These are phyloP conservation scores for Tetragnatha montana DNA, from an alignment of 2,888 invertebrate species.

Conservation along the genomic window DNA sequence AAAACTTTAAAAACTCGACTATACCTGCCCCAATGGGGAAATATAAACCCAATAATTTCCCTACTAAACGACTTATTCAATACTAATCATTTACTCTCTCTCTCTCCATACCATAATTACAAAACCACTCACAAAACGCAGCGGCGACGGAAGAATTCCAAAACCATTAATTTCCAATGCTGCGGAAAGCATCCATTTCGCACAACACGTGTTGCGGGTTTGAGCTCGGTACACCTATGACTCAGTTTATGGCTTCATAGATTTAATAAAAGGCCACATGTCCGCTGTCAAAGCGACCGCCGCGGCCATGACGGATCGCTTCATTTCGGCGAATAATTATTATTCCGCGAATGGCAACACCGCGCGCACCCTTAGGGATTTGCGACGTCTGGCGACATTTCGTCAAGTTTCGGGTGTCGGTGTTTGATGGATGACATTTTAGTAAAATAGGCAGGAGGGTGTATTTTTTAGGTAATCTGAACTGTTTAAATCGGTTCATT, in stretches of 20 bases:
- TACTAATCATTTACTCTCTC: too few species aligned
- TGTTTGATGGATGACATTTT: too few species aligned
- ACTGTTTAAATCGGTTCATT: too few species aligned
- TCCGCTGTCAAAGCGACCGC: conserved; percentile 49
- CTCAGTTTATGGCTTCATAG: conserved; percentile 14
- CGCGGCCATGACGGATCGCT: conserved; percentile 60
- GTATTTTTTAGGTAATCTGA: too few species aligned
- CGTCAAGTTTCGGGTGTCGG: background rate
- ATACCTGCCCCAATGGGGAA: too few species aligned
- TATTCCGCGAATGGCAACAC: conserved; percentile 22
- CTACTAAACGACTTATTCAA: too few species aligned
- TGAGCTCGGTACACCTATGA: background rate
- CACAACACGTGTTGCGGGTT: background rate
- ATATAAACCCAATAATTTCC: too few species aligned
- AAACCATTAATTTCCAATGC: background rate
- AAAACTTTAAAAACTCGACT: too few species aligned
- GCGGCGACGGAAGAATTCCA: background rate
- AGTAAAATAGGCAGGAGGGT: too few species aligned
- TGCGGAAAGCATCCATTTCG: background rate
- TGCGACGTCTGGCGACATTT: conserved; percentile 8
- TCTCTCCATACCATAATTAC: too few species aligned
- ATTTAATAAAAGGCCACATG: conserved; percentile 52
- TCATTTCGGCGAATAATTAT: conserved; percentile 58
- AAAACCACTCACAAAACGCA: too few species aligned
- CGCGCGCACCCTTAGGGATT: background rate